These are phyloP conservation scores for Gallinago nigripennis DNA, from an alignment of 2,797 vertebrate species.

Conservation along the genomic window DNA sequence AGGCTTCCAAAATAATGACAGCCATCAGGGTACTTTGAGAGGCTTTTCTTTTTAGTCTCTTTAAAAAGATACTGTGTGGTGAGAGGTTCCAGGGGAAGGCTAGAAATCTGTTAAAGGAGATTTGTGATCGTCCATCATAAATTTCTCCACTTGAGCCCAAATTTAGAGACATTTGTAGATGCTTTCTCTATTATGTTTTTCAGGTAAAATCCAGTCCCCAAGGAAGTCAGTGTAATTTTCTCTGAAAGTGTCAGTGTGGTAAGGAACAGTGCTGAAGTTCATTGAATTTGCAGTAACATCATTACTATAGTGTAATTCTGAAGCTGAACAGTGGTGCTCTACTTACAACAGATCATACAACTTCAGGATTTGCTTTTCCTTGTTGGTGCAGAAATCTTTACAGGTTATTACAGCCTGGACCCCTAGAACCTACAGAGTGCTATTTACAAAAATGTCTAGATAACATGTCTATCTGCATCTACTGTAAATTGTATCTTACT, in stretches of 20 bases:
- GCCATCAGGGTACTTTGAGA: background rate
- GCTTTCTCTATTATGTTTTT: background rate
- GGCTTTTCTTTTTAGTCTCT: background rate
- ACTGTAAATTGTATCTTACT: background rate
- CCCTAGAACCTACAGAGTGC: background rate
- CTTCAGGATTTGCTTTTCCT: background rate
- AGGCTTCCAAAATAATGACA: background rate
- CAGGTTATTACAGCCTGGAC: background rate
- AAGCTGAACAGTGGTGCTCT: background rate
- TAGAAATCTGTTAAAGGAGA: background rate
- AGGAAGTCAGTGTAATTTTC: background rate
- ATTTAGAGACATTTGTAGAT: background rate
- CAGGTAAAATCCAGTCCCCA: background rate
- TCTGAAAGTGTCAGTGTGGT: background rate
- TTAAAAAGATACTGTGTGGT: background rate
- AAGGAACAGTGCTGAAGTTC: background rate
- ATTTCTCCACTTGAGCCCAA: background rate
- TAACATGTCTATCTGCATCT: background rate
- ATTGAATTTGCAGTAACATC: background rate
- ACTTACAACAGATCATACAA: background rate
- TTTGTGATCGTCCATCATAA: background rate
- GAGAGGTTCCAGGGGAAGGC: background rate
- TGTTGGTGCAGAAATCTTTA: background rate
- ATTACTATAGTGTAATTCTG: background rate
- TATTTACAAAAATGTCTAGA: background rate